Evolutionary conservation across 2,888 invertebrate genomes (phyloP), one percentile per base, ranked within the genome.

Genomic region (Operophtera brumata): DNA sequence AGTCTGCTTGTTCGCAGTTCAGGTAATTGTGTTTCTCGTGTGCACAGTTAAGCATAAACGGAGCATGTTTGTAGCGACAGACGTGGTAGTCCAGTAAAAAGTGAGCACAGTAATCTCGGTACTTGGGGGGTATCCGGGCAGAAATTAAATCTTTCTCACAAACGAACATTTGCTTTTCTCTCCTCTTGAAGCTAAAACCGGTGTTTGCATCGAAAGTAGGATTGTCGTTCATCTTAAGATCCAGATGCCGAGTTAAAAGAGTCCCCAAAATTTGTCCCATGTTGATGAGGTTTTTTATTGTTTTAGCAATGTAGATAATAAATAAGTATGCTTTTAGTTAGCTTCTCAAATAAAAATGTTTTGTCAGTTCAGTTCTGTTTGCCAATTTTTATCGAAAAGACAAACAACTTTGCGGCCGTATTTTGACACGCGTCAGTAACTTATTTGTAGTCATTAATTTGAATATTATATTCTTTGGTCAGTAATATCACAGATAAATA

Each of bases 61-160:
- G 97, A 73, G 92, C 94, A 25, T 93, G 83, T 49, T 94, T 92
- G 48, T 91, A 87, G 47, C 94, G 90, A 75, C 98, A 98, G 7
- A 90, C 84, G 59, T 92, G 85, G 66, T 93, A 94, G 30, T 93
- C 88, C 9, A 98, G 71, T 30, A 93, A 86, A 26, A 90, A 75
- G 77, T 97, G 95, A 6, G 96, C 94, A 83, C 98, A 98, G 75
- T 95, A 98, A 78, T 97, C 97, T 47, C 97, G 91, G 46, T 92
- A 86, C 9, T 91, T 77, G 0, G 91, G 71, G 0, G 94, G 93
- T 34, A 98, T 77, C 73, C 93, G 93, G 0, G 94, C 94, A 0
- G 96, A 95, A 65, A 91, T 89, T 90, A 97, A 91, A 76, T 96
- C 94, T 40, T 92, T 94, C 51, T 92, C 81, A 1, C 94, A 93